Percentiles rank a stretch among this genome's conserved stretches.
These are phyloP conservation scores for Fistularia tabacaria DNA, from an alignment of 2,797 vertebrate genomes.

Conservation along the genomic window DNA sequence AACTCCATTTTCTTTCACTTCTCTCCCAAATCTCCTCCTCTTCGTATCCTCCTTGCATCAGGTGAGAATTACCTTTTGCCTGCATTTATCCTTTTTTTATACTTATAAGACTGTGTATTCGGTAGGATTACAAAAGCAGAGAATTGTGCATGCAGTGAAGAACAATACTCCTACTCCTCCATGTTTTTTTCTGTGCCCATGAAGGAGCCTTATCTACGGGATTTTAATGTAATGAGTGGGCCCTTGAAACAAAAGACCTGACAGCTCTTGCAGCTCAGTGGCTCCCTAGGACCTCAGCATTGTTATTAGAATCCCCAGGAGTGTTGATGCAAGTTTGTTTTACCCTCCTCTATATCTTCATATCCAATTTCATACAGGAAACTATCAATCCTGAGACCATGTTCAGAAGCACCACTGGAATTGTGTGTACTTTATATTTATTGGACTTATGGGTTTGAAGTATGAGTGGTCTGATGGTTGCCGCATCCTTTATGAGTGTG, in stretches of 20 bases:
- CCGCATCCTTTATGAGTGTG: slow-evolving; percentile 12
- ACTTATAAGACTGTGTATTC: slow-evolving; percentile 53
- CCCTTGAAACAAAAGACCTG: slow-evolving; percentile 75
- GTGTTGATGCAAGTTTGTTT: slow-evolving; percentile 64
- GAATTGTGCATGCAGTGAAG: slow-evolving; percentile 61
- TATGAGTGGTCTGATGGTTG: slow-evolving; percentile 16
- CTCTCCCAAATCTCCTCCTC: slow-evolving; percentile 33
- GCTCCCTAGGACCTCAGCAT: slow-evolving; percentile 67
- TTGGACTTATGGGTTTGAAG: too few relatives aligned
- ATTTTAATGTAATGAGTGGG: slow-evolving; percentile 76
- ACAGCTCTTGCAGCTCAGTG: slow-evolving; percentile 67
- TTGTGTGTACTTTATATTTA: too few relatives aligned
- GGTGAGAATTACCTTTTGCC: slow-evolving; percentile 72
- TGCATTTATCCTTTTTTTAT: slow-evolving; percentile 58
- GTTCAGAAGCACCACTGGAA: too few relatives aligned
- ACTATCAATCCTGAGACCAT: too few relatives aligned
- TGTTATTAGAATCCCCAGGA: slow-evolving; percentile 73
- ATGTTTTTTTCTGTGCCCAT: slow-evolving; percentile 53
- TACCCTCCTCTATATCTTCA: slow-evolving; percentile 40
- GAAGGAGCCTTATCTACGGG: slow-evolving; percentile 69
- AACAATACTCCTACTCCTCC: slow-evolving; percentile 66
- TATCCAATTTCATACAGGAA: slow-evolving; percentile 27
- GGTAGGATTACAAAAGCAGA: slow-evolving; percentile 65
- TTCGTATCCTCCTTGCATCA: slow-evolving; percentile 62
- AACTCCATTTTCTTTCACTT: slow-evolving; percentile 56